Evolutionary conservation across 2,888 invertebrate genomes (phyloP).

Genomic region (Arrhopalites spinosus): DNA sequence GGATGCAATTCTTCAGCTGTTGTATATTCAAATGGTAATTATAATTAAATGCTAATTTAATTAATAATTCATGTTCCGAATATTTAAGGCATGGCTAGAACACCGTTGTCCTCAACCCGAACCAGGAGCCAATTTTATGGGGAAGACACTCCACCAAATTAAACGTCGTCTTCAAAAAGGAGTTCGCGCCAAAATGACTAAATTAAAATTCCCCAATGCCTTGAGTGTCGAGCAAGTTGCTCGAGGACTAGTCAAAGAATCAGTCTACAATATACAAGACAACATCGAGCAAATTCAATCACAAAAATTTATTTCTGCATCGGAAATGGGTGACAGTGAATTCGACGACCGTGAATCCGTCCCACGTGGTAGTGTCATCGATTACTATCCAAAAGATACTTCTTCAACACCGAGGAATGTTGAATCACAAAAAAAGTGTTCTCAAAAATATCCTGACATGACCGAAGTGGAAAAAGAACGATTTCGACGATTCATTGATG

Average conservation of each 20-base stretch:
- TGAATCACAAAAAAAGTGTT: not conserved
- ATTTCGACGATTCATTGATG: not conserved
- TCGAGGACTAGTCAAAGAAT: not conserved
- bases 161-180: slow-evolving; percentile 29
- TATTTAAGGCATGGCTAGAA: slow-evolving; percentile 21
- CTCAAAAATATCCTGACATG: not conserved
- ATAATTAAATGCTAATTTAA: not conserved
- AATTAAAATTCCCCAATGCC: slow-evolving; percentile 24
- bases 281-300: too few relatives aligned
- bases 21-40: slow-evolving; percentile 35
- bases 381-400: too few relatives aligned
- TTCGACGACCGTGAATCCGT: not conserved
- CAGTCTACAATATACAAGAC: too few relatives aligned
- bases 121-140: slow-evolving; percentile 16
- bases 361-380: too few relatives aligned
- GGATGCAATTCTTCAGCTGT: slow-evolving; percentile 31
- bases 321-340: too few relatives aligned
- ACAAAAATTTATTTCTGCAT: too few relatives aligned
- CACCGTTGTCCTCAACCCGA: slow-evolving; percentile 28
- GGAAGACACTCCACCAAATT: slow-evolving; percentile 27
- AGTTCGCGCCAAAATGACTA: slow-evolving; percentile 28
- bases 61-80: not conserved
- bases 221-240: not conserved
- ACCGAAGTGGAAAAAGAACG: not conserved
- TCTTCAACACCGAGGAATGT: not conserved